Base-by-base conservation (phyloP, 2,797 vertebrate species). In the Lophotriccus pileatus region DNA sequence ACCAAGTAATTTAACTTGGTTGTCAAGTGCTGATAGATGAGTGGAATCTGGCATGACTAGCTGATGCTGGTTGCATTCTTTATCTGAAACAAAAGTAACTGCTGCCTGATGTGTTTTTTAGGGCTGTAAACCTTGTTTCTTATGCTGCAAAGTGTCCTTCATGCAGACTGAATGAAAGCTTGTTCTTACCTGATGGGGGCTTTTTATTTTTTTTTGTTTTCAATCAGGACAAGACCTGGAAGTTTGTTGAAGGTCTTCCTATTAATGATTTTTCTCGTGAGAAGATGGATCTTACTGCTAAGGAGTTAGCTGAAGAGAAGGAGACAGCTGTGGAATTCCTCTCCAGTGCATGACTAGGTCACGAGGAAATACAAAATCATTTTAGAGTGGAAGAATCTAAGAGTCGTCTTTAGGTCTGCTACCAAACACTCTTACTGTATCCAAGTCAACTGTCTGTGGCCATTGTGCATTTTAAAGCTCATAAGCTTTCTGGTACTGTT, bases 241-340 rank as follows among this genome's bases (percentile, higher is more conserved):
- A 98, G 94, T 98, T 99, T 79, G 98, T 99, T 58, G 98, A 99
- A 23, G 98, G 98, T 67, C 98, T 99, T 67, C 37, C 98, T 39
- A 98, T 99, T 95, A 99, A 99, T 63, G 98, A 98, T 72, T 99
- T 99, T 93, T 99, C 99, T 55, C 98, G 98, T 70, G 97, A 97
- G 55, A 99, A 99, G 98, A 99, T 99, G 99, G 98, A 99, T 22
- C 93, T 98, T 90, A 99, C 99, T 7, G 98, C 99, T 0, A 98
- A 98, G 17, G 99, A 99, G 97, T 97, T 99, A 93, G 86, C 98
- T 87, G 99, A 99, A 64, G 99, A 99, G 98, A 98, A 99, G 59
- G 98, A 99, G 97, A 99, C 98, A 3, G 99, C 99, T 36, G 78
- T 99, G 97, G 98, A 99, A 95, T 99, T 99, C 96, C 97, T 98